phyloP scores from a whole-genome alignment of 2,888 invertebrate genomes.

The Tachina fera region DNA sequence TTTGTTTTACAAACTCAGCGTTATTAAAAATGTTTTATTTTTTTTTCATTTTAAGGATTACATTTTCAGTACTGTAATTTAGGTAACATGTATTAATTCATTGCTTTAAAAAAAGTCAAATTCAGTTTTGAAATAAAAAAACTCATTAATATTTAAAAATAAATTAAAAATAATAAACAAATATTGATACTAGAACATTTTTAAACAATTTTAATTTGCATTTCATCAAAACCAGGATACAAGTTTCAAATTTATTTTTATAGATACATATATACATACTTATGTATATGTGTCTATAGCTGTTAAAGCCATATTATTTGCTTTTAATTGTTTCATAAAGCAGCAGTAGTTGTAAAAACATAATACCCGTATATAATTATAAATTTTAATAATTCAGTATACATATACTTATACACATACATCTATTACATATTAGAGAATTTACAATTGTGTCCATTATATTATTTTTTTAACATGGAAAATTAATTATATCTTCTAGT shows the following conservation, averaged over 20 bases:
- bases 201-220: conserved; percentile 9
- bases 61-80: conserved; percentile 44
- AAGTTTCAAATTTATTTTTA: conserved; percentile 25
- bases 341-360: conserved; percentile 39
- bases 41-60: conserved; percentile 28
- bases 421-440: conserved; percentile 7
- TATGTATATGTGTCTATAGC: neutral
- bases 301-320: neutral
- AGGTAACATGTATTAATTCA: conserved; percentile 49
- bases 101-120: conserved; percentile 22
- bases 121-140: conserved; percentile 16
- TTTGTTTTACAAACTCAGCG: conserved; percentile 34
- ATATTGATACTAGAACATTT: conserved; percentile 17
- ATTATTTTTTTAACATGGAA: neutral
- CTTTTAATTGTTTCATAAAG: neutral
- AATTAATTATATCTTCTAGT: too few species aligned
- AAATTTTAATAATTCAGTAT: neutral
- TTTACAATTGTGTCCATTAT: neutral
- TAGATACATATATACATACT: conserved; percentile 9
- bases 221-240: conserved; percentile 26
- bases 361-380: conserved; percentile 15
- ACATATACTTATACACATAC: neutral
- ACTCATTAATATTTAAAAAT: conserved; percentile 4
- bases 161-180: conserved; percentile 11
- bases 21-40: conserved; percentile 14